A percentile compares a stretch with the other conserved stretches of the same genome.
Evolutionary conservation across 2,113 vertebrate genomes (phyloP).

Genomic region (Halichoerus grypus): DNA sequence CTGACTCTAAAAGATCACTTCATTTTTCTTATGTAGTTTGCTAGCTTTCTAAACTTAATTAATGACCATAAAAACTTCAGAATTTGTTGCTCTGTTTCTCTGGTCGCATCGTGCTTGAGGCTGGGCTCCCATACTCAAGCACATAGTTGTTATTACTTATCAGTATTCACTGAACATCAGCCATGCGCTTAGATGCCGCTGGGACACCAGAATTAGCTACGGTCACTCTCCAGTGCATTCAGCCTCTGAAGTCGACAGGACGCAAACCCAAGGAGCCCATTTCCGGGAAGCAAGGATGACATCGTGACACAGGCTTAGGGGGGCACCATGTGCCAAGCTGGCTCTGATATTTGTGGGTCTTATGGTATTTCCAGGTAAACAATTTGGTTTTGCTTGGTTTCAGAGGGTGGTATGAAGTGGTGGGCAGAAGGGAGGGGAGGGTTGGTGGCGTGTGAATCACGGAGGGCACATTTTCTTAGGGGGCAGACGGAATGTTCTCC

Average conservation of each 20-base stretch:
- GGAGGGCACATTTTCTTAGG: neutral
- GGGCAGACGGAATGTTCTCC: neutral
- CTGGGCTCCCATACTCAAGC: neutral
- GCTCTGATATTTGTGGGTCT: neutral
- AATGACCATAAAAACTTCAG: neutral
- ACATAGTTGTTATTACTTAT: constrained; percentile 63
- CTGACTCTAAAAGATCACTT: constrained; percentile 55
- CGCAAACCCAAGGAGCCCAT: neutral
- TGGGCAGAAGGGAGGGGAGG: too few species aligned
- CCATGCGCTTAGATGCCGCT: neutral
- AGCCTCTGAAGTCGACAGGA: neutral
- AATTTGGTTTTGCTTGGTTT: neutral
- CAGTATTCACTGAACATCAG: constrained; percentile 39
- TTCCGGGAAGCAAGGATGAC: neutral
- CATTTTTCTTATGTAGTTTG: constrained; percentile 34
- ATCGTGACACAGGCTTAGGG: rapidly evolving
- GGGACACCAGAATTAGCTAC: neutral
- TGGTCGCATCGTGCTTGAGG: neutral
- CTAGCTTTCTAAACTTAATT: constrained; percentile 49
- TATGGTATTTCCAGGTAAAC: neutral
- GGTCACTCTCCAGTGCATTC: constrained; percentile 37
- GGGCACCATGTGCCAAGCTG: neutral
- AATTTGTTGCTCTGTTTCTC: constrained; percentile 42
- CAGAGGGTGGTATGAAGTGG: neutral
- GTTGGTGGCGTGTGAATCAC: neutral